Evolutionary conservation across 2,888 invertebrate species (phyloP).

Genomic region (Meliscaeva auricollis): DNA sequence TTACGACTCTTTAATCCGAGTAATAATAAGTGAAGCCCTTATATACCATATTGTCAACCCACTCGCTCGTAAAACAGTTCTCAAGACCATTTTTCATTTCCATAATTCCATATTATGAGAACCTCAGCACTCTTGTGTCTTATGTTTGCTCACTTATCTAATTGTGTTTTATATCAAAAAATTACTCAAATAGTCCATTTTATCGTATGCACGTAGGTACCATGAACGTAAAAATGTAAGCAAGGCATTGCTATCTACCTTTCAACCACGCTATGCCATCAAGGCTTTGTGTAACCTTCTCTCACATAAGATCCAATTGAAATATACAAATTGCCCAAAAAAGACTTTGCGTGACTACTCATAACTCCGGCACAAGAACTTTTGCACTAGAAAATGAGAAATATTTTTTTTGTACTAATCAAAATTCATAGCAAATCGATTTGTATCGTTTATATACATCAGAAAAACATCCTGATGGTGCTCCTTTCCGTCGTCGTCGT

Average conservation of each 20-base stretch:
- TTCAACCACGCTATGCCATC: conserved; percentile 4
- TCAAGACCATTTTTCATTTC: conserved; percentile 19
- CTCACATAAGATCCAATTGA: background rate
- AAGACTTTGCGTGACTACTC: conserved; percentile 66
- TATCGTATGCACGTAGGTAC: conserved; percentile 7
- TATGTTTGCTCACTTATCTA: conserved; percentile 44
- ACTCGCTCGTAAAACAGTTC: background rate
- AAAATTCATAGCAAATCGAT: conserved; percentile 72
- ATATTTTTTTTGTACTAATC: conserved; percentile 68
- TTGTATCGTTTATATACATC: conserved; percentile 41
- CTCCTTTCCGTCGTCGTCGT: background rate
- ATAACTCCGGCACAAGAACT: conserved; percentile 42
- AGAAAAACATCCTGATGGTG: conserved; percentile 6
- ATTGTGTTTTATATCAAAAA: conserved; percentile 62
- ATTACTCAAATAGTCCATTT: conserved; percentile 65
- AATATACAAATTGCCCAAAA: conserved; percentile 18
- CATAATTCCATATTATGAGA: conserved; percentile 64
- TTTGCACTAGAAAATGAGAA: conserved; percentile 57
- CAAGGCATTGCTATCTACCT: background rate
- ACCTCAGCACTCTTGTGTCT: conserved; percentile 26
- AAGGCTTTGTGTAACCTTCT: background rate
- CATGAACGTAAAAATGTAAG: background rate
- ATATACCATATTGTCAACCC: background rate
- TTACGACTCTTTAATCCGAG: conserved; percentile 5
- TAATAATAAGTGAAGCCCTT: background rate